A percentile compares a stretch with the other conserved stretches of the same genome.
Conservation (phyloP, 1,140 invertebrate genomes). For the Riptortus pedestris region DNA sequence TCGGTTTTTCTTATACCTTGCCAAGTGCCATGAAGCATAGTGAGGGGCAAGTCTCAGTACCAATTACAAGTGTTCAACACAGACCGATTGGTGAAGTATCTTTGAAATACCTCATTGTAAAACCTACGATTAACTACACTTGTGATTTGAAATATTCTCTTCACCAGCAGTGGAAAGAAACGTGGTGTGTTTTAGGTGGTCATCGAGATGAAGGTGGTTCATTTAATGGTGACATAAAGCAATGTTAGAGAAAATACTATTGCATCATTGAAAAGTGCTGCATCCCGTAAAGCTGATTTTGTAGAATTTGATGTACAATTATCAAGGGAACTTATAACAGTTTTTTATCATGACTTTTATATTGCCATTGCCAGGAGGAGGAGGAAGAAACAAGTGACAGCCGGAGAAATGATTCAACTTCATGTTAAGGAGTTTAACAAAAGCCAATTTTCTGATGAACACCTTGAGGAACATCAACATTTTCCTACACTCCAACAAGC, state of each 20-base stretch:
- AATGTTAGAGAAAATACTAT: slow-evolving; percentile 87
- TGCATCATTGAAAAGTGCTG: slow-evolving; percentile 83
- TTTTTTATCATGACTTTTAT: slow-evolving; percentile 93
- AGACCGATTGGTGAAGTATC: slow-evolving; percentile 71
- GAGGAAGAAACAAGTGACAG: slow-evolving; percentile 60
- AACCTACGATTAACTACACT: slow-evolving; percentile 56
- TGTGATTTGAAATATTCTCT: slow-evolving; percentile 74
- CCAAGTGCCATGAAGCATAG: slow-evolving; percentile 60
- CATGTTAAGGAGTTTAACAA: slow-evolving; percentile 82
- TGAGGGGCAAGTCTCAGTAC: slow-evolving; percentile 64
- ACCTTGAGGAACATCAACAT: slow-evolving; percentile 81
- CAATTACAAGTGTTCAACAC: slow-evolving; percentile 71
- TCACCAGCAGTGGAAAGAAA: slow-evolving; percentile 71
- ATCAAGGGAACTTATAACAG: slow-evolving; percentile 85
- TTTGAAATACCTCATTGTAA: slow-evolving; percentile 57
- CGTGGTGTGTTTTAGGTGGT: slow-evolving; percentile 76
- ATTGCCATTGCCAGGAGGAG: slow-evolving; percentile 80
- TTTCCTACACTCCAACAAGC: slow-evolving; percentile 79
- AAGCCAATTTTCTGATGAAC: slow-evolving; percentile 65
- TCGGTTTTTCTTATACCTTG: slow-evolving; percentile 80
- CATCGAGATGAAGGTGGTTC: slow-evolving; percentile 76
- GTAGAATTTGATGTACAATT: slow-evolving; percentile 95
- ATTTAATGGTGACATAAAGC: slow-evolving; percentile 42
- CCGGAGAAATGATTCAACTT: slow-evolving; percentile 70
- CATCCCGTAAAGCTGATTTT: slow-evolving; percentile 80